Evolutionary conservation across 2,797 vertebrate genomes (phyloP).

Genomic region (Craterocephalus amniculus): DNA sequence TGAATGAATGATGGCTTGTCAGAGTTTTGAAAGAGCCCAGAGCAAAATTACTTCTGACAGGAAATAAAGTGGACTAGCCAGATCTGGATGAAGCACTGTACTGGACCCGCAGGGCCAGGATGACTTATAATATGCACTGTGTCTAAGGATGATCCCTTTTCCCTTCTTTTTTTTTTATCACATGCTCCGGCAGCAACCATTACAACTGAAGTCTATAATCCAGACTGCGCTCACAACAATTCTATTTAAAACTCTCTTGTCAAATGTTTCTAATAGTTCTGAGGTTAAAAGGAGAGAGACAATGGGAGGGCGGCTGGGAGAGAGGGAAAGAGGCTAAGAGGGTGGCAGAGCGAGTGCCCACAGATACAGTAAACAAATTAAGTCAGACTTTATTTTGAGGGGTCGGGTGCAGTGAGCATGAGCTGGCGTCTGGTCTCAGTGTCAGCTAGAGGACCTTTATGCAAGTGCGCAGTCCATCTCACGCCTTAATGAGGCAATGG

Average conservation of each 20-base stretch:
- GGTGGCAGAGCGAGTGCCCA: constrained; percentile 62
- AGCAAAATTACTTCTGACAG: constrained; percentile 44
- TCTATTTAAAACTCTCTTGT: constrained; percentile 72
- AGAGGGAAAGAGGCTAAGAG: constrained; percentile 42
- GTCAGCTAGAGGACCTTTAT: constrained; percentile 76
- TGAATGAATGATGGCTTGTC: constrained; percentile 37
- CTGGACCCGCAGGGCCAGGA: constrained; percentile 35
- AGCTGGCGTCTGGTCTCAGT: constrained; percentile 76
- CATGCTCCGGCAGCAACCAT: constrained; percentile 34
- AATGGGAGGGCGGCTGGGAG: constrained; percentile 49
- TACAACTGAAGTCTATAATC: constrained; percentile 39
- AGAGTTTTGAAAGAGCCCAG: constrained; percentile 39
- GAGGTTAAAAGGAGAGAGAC: constrained; percentile 72
- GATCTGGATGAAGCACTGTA: constrained; percentile 27
- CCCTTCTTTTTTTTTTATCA: constrained; percentile 20
- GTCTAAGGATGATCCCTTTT: constrained; percentile 26
- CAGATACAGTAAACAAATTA: constrained; percentile 82
- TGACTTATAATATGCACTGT: constrained; percentile 34
- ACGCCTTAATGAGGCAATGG: constrained; percentile 79
- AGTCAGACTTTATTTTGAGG: constrained; percentile 82
- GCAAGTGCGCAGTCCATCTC: constrained; percentile 61
- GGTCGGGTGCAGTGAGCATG: constrained; percentile 66
- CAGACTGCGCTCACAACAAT: constrained; percentile 57
- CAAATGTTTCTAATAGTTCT: constrained; percentile 67
- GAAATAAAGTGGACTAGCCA: constrained; percentile 32